Evolutionary conservation across 1,140 invertebrate species (phyloP).

Genomic region (Bombyx mandarina): DNA sequence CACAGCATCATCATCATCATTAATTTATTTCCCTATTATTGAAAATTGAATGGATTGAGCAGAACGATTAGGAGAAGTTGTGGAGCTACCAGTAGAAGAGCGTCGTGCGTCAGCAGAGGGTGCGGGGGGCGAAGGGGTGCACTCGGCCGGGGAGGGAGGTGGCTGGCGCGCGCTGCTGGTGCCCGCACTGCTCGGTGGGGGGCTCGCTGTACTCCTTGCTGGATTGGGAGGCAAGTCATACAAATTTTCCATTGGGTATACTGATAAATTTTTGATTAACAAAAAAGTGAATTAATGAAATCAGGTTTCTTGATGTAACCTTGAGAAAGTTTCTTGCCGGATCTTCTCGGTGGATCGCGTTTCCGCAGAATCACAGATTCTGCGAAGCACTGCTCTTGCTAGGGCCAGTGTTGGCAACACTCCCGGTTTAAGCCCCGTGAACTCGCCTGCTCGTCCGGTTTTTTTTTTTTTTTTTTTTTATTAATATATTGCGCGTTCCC

Average conservation of each 20-base stretch:
- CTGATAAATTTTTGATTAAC: neutral
- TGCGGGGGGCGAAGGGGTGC: conserved; percentile 13
- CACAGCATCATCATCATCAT: neutral
- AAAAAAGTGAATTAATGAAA: too few relatives aligned
- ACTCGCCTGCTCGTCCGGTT: too few relatives aligned
- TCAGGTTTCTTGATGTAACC: too few relatives aligned
- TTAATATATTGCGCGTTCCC: too few relatives aligned
- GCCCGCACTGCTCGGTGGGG: conserved; percentile 21
- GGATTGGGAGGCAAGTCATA: conserved; percentile 11
- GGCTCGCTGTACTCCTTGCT: conserved; percentile 14
- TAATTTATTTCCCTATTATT: neutral
- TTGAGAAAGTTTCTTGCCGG: too few relatives aligned
- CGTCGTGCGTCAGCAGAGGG: conserved; percentile 8
- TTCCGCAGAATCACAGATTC: too few relatives aligned
- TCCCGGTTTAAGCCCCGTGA: too few relatives aligned
- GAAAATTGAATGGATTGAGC: neutral
- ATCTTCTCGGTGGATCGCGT: too few relatives aligned
- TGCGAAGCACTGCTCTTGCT: too few relatives aligned
- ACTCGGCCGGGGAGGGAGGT: conserved; percentile 2
- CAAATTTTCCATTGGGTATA: neutral
- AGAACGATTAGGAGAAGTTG: conserved; percentile 40
- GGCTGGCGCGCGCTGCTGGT: conserved; percentile 17
- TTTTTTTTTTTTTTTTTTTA: too few relatives aligned
- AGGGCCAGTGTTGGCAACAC: too few relatives aligned
- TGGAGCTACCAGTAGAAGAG: conserved; percentile 31